Conservation (phyloP, 2,888 invertebrate genomes). For the Parascotia fuliginaria region DNA sequence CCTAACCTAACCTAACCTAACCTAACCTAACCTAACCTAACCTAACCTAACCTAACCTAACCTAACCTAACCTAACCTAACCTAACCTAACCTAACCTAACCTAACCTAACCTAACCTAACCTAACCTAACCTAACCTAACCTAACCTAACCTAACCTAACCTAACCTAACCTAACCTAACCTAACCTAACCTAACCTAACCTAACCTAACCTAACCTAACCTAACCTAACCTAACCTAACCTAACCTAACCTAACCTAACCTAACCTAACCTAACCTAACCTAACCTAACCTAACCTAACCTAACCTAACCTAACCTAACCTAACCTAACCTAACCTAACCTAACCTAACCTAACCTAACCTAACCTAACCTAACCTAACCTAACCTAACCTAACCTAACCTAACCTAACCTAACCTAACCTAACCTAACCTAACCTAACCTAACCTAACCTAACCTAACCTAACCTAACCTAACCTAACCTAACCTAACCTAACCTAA, state of each 20-base stretch:
- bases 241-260: slow-evolving; percentile 8
- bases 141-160: slow-evolving; percentile 9
- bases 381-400: too few relatives aligned
- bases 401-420: too few relatives aligned
- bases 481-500: too few relatives aligned
- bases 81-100: slow-evolving; percentile 27
- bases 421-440: too few relatives aligned
- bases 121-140: slow-evolving; percentile 11
- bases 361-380: too few relatives aligned
- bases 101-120: slow-evolving; percentile 27
- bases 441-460: too few relatives aligned
- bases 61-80: slow-evolving; percentile 22
- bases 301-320: too few relatives aligned
- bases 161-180: slow-evolving; percentile 12
- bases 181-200: slow-evolving; percentile 11
- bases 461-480: too few relatives aligned
- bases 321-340: too few relatives aligned
- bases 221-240: slow-evolving; percentile 14
- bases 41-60: slow-evolving; percentile 19
- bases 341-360: too few relatives aligned
- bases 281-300: too few relatives aligned
- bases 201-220: slow-evolving; percentile 3
- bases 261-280: background rate
- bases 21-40: slow-evolving; percentile 20
- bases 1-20: slow-evolving; percentile 18